Conservation (phyloP, 2,888 invertebrate species). For the Melinaea marsaeus region DNA sequence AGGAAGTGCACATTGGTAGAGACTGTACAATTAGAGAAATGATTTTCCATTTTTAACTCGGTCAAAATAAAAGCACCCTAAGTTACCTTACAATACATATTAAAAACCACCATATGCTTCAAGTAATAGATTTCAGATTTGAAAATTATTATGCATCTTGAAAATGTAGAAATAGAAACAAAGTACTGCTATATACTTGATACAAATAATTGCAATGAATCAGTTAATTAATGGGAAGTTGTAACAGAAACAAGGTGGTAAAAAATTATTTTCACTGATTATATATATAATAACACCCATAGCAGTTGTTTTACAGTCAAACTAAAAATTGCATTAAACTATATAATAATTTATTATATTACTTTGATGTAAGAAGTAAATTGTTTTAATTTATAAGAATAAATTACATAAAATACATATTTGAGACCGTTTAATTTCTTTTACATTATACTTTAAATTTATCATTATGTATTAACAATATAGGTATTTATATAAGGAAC, state of each 20-base stretch:
- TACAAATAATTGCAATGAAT: conserved; percentile 42
- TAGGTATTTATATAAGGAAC: too few relatives aligned
- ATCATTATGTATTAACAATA: too few relatives aligned
- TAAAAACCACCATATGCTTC: too few relatives aligned
- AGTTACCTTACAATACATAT: background rate
- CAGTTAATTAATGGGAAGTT: conserved; percentile 43
- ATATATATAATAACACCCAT: conserved; percentile 52
- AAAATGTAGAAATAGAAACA: conserved; percentile 27
- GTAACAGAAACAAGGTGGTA: conserved; percentile 51
- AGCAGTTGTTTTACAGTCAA: conserved; percentile 37
- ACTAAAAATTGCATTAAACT: conserved; percentile 14
- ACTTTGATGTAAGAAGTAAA: too few relatives aligned
- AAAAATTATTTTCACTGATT: conserved; percentile 58
- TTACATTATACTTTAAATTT: too few relatives aligned
- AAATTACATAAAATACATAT: too few relatives aligned
- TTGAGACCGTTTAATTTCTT: too few relatives aligned
- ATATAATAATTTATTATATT: too few relatives aligned
- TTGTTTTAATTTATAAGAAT: too few relatives aligned
- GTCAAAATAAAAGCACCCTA: conserved; percentile 21
- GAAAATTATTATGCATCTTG: conserved; percentile 8
- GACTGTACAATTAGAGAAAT: conserved; percentile 54
- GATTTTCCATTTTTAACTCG: conserved; percentile 43
- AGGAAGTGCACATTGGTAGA: conserved; percentile 54
- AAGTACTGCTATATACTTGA: conserved; percentile 32
- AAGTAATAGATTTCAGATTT: background rate